Evolutionary conservation across 2,888 invertebrate genomes (phyloP).

Genomic region (Ophioninae sp.): DNA sequence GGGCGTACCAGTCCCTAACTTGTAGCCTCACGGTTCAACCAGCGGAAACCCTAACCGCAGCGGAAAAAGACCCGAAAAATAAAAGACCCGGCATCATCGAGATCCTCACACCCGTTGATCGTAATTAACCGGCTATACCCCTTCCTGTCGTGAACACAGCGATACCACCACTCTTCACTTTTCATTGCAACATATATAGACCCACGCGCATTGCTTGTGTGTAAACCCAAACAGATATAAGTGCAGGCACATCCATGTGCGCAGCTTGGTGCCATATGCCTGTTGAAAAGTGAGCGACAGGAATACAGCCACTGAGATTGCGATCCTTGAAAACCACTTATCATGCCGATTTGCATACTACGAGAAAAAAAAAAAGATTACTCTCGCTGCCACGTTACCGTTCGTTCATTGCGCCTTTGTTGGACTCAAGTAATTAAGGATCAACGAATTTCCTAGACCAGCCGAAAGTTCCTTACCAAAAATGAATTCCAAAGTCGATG

Average conservation of each 20-base stretch:
- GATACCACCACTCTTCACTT: constrained; percentile 53
- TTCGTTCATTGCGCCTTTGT: background rate
- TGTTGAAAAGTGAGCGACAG: constrained; percentile 43
- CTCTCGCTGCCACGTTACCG: background rate
- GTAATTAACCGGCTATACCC: constrained; percentile 63
- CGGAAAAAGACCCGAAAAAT: constrained; percentile 55
- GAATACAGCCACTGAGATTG: constrained; percentile 25
- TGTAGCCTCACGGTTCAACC: constrained; percentile 43
- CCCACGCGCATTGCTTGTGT: constrained; percentile 15
- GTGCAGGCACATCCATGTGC: constrained; percentile 1
- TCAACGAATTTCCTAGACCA: background rate
- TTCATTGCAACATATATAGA: constrained; percentile 18
- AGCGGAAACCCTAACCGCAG: constrained; percentile 42
- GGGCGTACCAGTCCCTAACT: constrained; percentile 47
- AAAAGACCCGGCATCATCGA: constrained; percentile 74
- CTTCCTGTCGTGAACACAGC: constrained; percentile 57
- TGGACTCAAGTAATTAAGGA: background rate
- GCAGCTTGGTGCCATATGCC: constrained; percentile 9
- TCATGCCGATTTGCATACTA: background rate
- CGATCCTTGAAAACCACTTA: constrained; percentile 47
- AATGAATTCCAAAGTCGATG: constrained; percentile 35
- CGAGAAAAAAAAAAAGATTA: background rate
- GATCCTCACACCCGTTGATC: constrained; percentile 65
- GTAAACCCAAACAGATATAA: constrained; percentile 6
- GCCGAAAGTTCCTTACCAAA: constrained; percentile 38